Base-by-base conservation (phyloP, 1,140 invertebrate species). In the Cecropterus lyciades region DNA sequence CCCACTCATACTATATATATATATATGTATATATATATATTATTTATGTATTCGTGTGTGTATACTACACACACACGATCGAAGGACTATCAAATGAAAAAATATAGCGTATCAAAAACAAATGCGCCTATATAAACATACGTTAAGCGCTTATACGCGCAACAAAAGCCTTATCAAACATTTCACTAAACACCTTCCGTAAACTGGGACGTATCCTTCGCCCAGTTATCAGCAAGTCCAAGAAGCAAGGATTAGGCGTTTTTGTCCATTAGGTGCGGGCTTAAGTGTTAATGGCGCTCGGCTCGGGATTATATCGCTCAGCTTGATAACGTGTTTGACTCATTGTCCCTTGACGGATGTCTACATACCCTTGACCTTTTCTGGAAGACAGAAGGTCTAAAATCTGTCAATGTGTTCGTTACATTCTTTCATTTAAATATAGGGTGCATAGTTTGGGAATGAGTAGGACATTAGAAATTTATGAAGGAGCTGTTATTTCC, bases 251-350 rank as follows among this genome's bases (percentile, higher is more conserved):
- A 86, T 88, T 89, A 87, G 73, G 73, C 62, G 79, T 89, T 89
- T 91, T 89, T 89, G 89, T 89, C 89, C 86, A 86, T 91, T 91
- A 91, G 75, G 56, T 69, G 59, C 69, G 69, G 71, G 71, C 75
- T 84, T 83, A 84, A 86, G 86, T 89, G 87, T 91, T 89, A 89
- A 91, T 89, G 86, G 87, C 69, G 75, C 73, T 80, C 81, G 75
- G 75, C 73, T 80, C 81, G 75, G 85, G 86, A 88, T 88, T 91
- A 89, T 82, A 77, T 77, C 74, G 74, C 75, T 74, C 70, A 72
- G 77, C 71, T 71, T 40, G 52, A 76, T 82, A 91, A 86, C 3
- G 69, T 73, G 63, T 72, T 7, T 82, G 82, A 87, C 73, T 86
- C 84, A 77, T 52, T 59, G 65, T 66, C 70, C 74, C 75, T 69